Evolutionary conservation across 2,113 vertebrate genomes (phyloP).

Genomic region (Scalopus aquaticus): DNA sequence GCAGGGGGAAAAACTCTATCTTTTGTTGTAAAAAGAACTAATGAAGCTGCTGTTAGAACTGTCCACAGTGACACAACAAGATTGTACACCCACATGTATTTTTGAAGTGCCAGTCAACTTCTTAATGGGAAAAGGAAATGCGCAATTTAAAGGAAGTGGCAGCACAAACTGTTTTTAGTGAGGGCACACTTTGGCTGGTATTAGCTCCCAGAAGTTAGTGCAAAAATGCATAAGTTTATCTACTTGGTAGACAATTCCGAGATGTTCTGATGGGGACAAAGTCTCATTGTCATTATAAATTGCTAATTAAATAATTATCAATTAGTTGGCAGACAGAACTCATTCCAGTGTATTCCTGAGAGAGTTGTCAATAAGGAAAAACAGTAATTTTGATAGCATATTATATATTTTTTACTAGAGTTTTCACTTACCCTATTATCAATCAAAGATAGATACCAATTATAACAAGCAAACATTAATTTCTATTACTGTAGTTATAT

Average conservation of each 20-base stretch:
- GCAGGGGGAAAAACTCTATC: conserved; percentile 80
- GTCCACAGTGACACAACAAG: conserved; percentile 85
- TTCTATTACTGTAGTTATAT: conserved; percentile 51
- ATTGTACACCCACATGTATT: conserved; percentile 86
- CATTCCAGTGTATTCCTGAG: conserved; percentile 88
- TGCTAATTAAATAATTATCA: conserved; percentile 93
- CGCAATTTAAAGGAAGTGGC: conserved; percentile 73
- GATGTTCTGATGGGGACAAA: conserved; percentile 86
- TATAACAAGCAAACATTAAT: conserved; percentile 20
- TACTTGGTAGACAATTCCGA: conserved; percentile 79
- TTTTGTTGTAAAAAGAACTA: conserved; percentile 90
- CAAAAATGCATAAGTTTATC: conserved; percentile 79
- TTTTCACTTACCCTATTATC: conserved; percentile 71
- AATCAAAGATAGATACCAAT: conserved; percentile 81
- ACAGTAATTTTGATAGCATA: conserved; percentile 85
- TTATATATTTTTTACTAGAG: conserved; percentile 70
- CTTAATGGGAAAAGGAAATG: conserved; percentile 81
- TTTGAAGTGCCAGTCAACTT: conserved; percentile 82
- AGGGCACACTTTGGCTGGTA: conserved; percentile 76
- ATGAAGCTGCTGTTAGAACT: conserved; percentile 88
- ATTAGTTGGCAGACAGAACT: conserved; percentile 89
- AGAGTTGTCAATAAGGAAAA: conserved; percentile 86
- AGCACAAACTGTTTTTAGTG: conserved; percentile 76
- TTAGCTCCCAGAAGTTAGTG: conserved; percentile 76
- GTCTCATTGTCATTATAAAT: conserved; percentile 91